phyloP scores from a whole-genome alignment of 2,113 vertebrate genomes.

The Sebastes schlegelii region DNA sequence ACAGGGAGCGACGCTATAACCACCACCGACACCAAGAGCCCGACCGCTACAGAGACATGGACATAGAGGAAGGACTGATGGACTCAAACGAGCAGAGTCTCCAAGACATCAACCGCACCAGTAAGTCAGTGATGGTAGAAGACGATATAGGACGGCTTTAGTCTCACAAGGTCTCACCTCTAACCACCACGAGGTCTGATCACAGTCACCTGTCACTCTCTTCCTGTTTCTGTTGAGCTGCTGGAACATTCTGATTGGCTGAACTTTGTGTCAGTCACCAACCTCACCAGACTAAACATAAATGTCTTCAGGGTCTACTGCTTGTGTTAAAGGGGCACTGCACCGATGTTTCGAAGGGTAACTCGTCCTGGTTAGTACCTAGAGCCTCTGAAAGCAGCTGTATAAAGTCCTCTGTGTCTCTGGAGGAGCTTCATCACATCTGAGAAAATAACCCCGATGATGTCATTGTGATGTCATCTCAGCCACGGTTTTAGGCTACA shows the following conservation, averaged over 20 bases:
- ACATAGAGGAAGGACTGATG: conserved; percentile 76
- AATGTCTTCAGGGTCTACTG: too few species aligned
- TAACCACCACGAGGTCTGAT: neutral
- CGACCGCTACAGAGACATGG: conserved; percentile 75
- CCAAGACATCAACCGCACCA: conserved; percentile 85
- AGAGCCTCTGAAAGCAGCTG: too few species aligned
- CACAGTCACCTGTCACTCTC: neutral
- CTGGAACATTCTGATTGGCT: neutral
- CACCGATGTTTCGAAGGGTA: too few species aligned
- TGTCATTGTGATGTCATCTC: neutral
- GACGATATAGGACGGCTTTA: too few species aligned
- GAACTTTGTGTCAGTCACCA: neutral
- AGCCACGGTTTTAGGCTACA: neutral
- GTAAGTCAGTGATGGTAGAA: conserved; percentile 82
- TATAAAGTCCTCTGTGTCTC: too few species aligned
- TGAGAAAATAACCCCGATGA: neutral
- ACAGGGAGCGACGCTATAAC: conserved; percentile 75
- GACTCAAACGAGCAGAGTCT: conserved; percentile 76
- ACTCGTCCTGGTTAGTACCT: too few species aligned
- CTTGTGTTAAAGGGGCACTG: too few species aligned
- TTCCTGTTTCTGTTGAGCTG: neutral
- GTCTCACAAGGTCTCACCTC: too few species aligned
- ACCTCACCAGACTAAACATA: neutral
- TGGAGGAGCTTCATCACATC: neutral
- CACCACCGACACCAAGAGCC: conserved; percentile 77